Conservation (phyloP, 2,797 vertebrate genomes). For the Pseudochirops cupreus region DNA sequence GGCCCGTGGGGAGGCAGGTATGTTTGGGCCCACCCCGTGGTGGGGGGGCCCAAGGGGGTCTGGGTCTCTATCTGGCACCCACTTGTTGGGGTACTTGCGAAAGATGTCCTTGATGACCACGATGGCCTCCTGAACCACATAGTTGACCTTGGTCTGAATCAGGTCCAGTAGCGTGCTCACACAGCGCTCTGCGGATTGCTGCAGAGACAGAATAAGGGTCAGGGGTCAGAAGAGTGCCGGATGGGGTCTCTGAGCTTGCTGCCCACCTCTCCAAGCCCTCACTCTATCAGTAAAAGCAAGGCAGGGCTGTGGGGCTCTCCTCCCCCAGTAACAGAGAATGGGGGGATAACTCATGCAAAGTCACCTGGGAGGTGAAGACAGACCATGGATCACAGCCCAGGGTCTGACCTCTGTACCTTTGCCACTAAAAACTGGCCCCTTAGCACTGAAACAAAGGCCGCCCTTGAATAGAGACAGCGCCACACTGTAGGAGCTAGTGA, state of each 20-base stretch:
- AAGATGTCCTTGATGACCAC: conserved; percentile 99
- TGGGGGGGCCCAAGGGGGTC: too few species aligned
- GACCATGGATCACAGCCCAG: background rate
- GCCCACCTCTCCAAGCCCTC: background rate
- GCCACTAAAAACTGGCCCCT: background rate
- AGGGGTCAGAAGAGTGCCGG: accelerated
- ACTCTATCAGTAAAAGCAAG: background rate
- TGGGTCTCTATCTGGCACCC: conserved; percentile 67
- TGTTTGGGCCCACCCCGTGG: too few species aligned
- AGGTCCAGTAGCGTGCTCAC: conserved; percentile 97
- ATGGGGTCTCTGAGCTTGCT: background rate
- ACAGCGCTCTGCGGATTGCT: conserved; percentile 98
- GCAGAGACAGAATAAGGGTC: background rate
- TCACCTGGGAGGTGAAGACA: background rate
- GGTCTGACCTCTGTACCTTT: background rate
- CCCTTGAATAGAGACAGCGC: background rate
- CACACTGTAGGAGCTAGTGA: background rate
- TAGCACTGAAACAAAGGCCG: background rate
- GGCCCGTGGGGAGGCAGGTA: too few species aligned
- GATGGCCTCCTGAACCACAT: conserved; percentile 98
- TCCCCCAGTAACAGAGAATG: background rate
- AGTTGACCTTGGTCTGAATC: conserved; percentile 99
- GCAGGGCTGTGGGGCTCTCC: background rate
- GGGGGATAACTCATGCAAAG: background rate
- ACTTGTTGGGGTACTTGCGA: conserved; percentile 99